Evolutionary conservation across 1,140 invertebrate species (phyloP), one percentile per base, ranked within the genome.

Genomic region (Steinernema khuongi): DNA sequence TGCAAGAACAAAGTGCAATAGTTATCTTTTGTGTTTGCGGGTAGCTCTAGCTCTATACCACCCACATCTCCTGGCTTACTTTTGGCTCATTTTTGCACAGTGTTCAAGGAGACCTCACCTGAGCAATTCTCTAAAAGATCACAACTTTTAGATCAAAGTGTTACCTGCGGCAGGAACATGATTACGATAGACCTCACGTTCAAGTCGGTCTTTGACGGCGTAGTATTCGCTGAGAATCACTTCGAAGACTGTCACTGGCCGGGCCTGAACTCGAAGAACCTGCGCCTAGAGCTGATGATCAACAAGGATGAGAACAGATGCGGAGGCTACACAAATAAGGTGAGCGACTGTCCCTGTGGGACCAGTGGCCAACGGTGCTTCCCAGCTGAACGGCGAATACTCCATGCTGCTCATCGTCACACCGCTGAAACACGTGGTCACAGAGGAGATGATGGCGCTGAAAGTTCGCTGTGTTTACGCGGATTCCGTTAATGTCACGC

Each of bases 381-480:
- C 30, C 7, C 28, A 69, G 68, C 31, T 33, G 19, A 69, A 32
- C 19, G 68, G 68, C 41, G 68, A 69, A 69, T 69, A 33, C 41
- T 33, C 68, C 2, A 11, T 69, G 4, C 31, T 69, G 2, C 41
- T 69, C 4, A 50, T 69, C n/a, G 68, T 22, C 19, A 69, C 68
- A 4, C 68, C 68, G 68, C 31, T 69, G 4, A 69, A 29, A 69
- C 11, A 50, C 41, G 31, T 69, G 11, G 19, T 69, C 19, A 50
- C 41, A 11, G 68, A 69, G 31, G 28, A 50, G 11, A 69, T 69
- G 68, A 22, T 22, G 2, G 68, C 31, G 11, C 26, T 69, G 31
- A 69, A 69, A n/a, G 68, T 69, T 22, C 68, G 68, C 11, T 69
- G 68, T 29, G 31, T 69, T 32, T 69, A 69, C 26, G 50, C 50